phyloP scores from a whole-genome alignment of 2,888 invertebrate genomes.

The Paralinhomoeus sp. region DNA sequence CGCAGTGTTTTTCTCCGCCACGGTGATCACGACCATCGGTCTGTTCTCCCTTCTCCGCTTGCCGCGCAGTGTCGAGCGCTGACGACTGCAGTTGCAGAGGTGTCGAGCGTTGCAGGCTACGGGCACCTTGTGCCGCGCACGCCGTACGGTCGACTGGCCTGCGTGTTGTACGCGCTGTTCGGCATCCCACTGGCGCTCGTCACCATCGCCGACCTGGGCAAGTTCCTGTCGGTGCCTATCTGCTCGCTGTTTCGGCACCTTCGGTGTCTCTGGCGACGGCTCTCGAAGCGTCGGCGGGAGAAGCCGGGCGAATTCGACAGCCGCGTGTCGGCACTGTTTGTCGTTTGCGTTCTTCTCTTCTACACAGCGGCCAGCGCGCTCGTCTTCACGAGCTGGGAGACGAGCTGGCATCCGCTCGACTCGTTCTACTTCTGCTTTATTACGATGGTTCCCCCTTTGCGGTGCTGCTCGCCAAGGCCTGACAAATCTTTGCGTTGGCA shows the following conservation, averaged over 20 bases:
- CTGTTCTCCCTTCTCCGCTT: too few species aligned
- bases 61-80: too few species aligned
- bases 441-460: neutral
- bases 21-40: conserved; percentile 1
- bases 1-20: neutral
- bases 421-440: conserved; percentile 3
- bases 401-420: neutral
- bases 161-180: conserved; percentile 3
- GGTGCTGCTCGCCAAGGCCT: too few species aligned
- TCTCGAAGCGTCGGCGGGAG: too few species aligned
- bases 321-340: neutral
- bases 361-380: neutral
- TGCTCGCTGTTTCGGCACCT: too few species aligned
- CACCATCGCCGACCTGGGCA: too few species aligned
- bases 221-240: too few species aligned
- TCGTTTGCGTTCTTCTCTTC: neutral
- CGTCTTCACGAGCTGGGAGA: neutral
- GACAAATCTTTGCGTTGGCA: too few species aligned
- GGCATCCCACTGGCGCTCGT: conserved; percentile 4
- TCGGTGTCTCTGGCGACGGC: too few species aligned
- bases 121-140: conserved; percentile 3
- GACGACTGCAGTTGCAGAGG: too few species aligned
- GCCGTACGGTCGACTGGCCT: neutral
- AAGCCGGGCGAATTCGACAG: too few species aligned
- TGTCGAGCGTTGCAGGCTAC: conserved; percentile 3